Evolutionary conservation across 2,797 vertebrate genomes (phyloP), one percentile per base, ranked within the genome.

Genomic region (Botia almorhae): DNA sequence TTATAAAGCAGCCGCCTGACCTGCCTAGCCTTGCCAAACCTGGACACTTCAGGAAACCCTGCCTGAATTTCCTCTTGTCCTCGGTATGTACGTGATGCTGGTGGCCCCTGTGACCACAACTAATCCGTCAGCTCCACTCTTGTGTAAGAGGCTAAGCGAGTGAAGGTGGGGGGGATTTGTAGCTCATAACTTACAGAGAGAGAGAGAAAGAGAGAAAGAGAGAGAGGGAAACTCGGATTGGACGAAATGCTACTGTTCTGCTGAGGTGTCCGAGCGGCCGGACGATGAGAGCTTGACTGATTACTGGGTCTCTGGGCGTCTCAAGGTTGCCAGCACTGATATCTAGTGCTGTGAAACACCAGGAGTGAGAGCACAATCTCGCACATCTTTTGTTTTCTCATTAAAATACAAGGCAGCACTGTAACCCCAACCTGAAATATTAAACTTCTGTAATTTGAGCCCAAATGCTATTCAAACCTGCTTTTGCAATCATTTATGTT

Each of bases 61-160:
- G 85, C 80, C 77, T 65, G 78, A 58, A 63, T 78, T 76, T 14
- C 63, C 70, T 65, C 23, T 58, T 72, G 68, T 70, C 55, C 60
- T 61, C n/a, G 16, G 60, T 61, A 19, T 56, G 68, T 82, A 77
- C 56, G 63, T 84, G 82, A 78, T 76, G 55, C 74, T 53, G 63
- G 68, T 68, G 51, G 74, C 80, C 69, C 56, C 69, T 61, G 69
- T 92, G 91, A 91, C 74, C 79, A 89, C 88, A 90, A 81, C 76
- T 90, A 89, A 91, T 91, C 86, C n/a, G 76, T 83, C 80, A 85
- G 75, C 36, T 50, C 74, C 16, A 33, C 61, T 78, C 88, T 90
- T 90, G 87, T 86, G 87, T 89, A 87, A 91, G 89, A 90, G 86
- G 87, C 89, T 90, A 86, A 87, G 74, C 58, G 72, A 65, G 19